Evolutionary conservation across 2,113 vertebrate genomes (phyloP), one percentile per base, ranked within the genome.

Genomic region (Erpornis zantholeuca): DNA sequence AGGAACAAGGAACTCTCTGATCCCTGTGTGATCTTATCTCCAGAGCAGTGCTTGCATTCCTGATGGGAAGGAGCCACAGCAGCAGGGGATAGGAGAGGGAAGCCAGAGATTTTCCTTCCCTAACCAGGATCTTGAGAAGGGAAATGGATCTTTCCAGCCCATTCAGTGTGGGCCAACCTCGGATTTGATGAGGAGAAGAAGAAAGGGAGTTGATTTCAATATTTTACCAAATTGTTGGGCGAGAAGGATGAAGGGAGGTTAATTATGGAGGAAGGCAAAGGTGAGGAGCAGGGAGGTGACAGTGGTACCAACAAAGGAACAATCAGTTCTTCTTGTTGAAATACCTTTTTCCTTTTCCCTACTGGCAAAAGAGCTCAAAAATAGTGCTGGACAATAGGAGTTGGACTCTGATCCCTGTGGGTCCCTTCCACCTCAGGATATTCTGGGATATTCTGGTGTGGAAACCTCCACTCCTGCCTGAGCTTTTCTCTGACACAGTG

Each of bases 11-110:
- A 78, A 59, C 87, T 35, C 75, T 78, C 61, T 40, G 91, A 57
- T 79, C 95, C 50, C 3, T 5, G 22, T 7, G 85, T 3, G 86
- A 87, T 94, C 54, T 82, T 77, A 71, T 96, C 96, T 96, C 36
- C 65, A 22, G 35, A 83, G 83, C 79, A 45, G 42, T 17, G 70
- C 83, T 77, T 79, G 54, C 40, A 5, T 80, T 72, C 59, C 28
- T 83, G 49, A 8, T 45, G 25, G 24, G 8, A 49, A 82, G 82
- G 72, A 90, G 42, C 44, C 63, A 11, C 35, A 6, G 13, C 19
- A 12, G 23, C 22, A 12, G 16, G n/a, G 63, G 29, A 27, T 6
- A 25, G 24, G 24, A 8, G 31, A 81, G 27, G 42, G 65, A 79
- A 25, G 33, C 9, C 5, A 25, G 52, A 35, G 72, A 13, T 71